Evolutionary conservation across 2,888 invertebrate genomes (phyloP), one percentile per base, ranked within the genome.

Genomic region (Dexiosoma caninum): DNA sequence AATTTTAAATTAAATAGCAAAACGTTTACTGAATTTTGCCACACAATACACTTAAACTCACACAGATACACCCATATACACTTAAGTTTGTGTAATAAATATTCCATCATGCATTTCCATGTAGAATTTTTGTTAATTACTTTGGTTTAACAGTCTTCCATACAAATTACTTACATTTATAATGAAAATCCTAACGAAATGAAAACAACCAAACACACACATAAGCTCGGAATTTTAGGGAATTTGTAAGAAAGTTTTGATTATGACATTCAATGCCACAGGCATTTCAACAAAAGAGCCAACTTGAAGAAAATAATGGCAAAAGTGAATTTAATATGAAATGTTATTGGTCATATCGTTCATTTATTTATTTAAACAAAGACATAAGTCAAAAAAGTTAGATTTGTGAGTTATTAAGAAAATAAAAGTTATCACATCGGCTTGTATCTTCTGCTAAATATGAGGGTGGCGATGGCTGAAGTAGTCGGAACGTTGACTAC

Each of bases 1-100:
- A 81, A 75, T 67, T 72, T 71, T 67, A 51, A 76, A 71, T 72
- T 40, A n/a, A 44, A 37, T 21, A 49, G n/a, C 46, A 37, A 30
- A 16, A 57, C 32, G 35, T 64, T 62, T 57, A 70, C 51, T 59
- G 32, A 30, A 40, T 30, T 64, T 46, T 0, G 30, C 9, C n/a
- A 32, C 16, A 23, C 14, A 37, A 32, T 32, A 35, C 10, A 23
- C 4, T 14, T 23, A 2, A 21, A 21, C 55, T n/a, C 14, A 35
- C 10, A 44, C 5, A 46, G 9, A 46, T 6, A 1, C 51, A 27
- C 1, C 23, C 32, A 46, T 3, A 46, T 23, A 8, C 12, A 27
- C 12, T 0, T 35, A 37, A 8, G 14, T 27, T 12, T 37, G 10
- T 21, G 19, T n/a, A 1, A 30, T 51, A 40, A 71, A 30, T 51